Conservation (phyloP, 2,797 vertebrate genomes). For the Vespertilio murinus region DNA sequence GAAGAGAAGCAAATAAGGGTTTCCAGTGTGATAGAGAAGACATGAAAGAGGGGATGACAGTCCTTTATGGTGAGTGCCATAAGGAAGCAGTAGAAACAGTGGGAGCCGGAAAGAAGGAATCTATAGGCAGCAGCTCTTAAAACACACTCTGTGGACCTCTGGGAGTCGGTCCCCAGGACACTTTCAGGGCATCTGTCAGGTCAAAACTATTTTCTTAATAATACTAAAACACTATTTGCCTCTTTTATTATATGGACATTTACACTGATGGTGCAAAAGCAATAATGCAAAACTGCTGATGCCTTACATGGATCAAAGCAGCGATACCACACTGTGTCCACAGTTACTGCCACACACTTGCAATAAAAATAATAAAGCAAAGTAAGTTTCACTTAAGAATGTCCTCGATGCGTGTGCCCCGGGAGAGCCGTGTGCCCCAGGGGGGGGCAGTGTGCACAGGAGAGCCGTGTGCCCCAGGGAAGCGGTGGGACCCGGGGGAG, state of each 20-base stretch:
- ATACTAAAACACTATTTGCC: neutral
- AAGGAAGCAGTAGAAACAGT: neutral
- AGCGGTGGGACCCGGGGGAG: too few relatives aligned
- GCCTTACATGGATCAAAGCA: neutral
- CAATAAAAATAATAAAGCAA: conserved; percentile 33
- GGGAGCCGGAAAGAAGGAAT: neutral
- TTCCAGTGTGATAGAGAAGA: neutral
- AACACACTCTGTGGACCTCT: neutral
- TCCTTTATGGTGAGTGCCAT: neutral
- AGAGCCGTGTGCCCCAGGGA: too few relatives aligned
- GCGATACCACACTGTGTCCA: neutral
- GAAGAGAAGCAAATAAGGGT: conserved; percentile 14
- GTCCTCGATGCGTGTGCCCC: too few relatives aligned
- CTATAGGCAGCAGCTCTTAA: neutral
- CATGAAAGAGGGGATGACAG: neutral
- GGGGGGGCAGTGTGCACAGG: too few relatives aligned
- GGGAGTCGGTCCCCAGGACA: neutral
- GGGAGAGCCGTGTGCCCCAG: too few relatives aligned
- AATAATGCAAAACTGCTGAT: neutral
- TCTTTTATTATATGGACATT: neutral
- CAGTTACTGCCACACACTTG: neutral
- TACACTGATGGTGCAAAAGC: neutral
- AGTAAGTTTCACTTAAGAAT: neutral
- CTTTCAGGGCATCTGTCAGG: neutral
- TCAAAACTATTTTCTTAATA: neutral